These are phyloP conservation scores for Sebastes diploproa DNA, from an alignment of 2,797 vertebrate species.

Conservation along the genomic window DNA sequence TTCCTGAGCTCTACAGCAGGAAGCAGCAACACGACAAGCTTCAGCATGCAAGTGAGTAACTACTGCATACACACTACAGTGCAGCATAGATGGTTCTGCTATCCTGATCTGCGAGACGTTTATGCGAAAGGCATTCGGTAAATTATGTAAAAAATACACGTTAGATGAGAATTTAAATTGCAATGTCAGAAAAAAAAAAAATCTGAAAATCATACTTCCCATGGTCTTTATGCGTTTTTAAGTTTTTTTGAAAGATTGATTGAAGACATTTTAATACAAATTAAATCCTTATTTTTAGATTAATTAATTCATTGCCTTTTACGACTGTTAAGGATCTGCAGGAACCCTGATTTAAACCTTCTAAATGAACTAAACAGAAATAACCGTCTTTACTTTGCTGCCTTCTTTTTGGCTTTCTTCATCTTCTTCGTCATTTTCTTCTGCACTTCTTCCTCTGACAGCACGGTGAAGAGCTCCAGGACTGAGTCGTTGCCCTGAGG, in stretches of 20 bases:
- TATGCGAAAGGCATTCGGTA: no score
- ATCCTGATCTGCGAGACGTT: no score
- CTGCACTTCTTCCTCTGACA: slow-evolving; percentile 87
- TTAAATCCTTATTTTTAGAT: no score
- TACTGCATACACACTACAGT: not conserved
- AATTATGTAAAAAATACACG: no score
- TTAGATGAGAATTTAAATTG: no score
- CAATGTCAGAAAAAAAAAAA: no score
- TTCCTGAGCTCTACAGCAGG: slow-evolving; percentile 77
- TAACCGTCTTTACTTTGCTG: slow-evolving; percentile 77
- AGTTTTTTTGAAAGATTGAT: no score
- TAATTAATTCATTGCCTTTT: no score
- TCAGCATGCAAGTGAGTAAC: not conserved
- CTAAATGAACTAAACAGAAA: not conserved
- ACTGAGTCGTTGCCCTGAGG: slow-evolving; percentile 87
- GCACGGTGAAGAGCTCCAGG: slow-evolving; percentile 91
- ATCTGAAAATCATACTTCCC: no score
- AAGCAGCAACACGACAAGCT: not conserved
- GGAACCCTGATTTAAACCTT: not conserved
- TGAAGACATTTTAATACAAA: no score
- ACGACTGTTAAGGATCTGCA: no score
- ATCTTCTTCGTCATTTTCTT: slow-evolving; percentile 89
- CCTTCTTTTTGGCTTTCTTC: slow-evolving; percentile 93
- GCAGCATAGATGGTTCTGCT: not conserved
- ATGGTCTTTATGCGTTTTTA: no score